Evolutionary conservation across 1,140 invertebrate genomes (phyloP), one percentile per base, ranked within the genome.

Genomic region (Rhagoletis zephyria): DNA sequence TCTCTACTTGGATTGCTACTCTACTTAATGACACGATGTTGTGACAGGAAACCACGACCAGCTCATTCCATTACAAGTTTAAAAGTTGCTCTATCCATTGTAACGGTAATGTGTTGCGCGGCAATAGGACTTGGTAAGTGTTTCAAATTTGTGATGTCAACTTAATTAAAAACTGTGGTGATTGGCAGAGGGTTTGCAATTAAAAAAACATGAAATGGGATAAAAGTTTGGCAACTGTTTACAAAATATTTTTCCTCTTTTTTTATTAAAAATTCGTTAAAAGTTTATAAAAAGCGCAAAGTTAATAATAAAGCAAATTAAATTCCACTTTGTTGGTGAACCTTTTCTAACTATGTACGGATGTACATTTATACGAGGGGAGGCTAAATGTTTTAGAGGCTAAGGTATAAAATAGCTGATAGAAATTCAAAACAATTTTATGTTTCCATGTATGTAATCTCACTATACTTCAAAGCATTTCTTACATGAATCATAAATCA

Each of bases 1-100:
- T 98, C 97, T 9, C 94, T 98, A 88, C 94, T 98, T 88, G 95
- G 98, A 64, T 95, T 98, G 88, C 95, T 98, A 89, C 96, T 98
- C 89, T 98, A 98, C 94, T 94, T 98, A 89, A 95, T 98, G 93
- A 97, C 97, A 88, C 95, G 97, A 94, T 99, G 98, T 94, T 98
- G 97, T 94, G 97, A 98, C 94, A 95, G 97, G 90, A 97, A 97
- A 92, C 96, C 97, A 87, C 95, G 97, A 70, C 96, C 97, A 87
- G 96, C 96, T 86, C 95, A 96, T 91, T 97, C 96, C 90, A 97
- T 98, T 93, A 95, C 96, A 86, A 96, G 97, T 89, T 94, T 98
- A 81, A 97, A 97, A 94, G 97, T 95, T 89, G 90, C 96, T 2
- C 94, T 98, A 30, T 97, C 96, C 89, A 95, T 98, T 87, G 95